Percentiles rank a stretch among this genome's conserved stretches.
These are phyloP conservation scores for Gymnorhina tibicen DNA, from an alignment of 2,113 vertebrate species.

Conservation along the genomic window DNA sequence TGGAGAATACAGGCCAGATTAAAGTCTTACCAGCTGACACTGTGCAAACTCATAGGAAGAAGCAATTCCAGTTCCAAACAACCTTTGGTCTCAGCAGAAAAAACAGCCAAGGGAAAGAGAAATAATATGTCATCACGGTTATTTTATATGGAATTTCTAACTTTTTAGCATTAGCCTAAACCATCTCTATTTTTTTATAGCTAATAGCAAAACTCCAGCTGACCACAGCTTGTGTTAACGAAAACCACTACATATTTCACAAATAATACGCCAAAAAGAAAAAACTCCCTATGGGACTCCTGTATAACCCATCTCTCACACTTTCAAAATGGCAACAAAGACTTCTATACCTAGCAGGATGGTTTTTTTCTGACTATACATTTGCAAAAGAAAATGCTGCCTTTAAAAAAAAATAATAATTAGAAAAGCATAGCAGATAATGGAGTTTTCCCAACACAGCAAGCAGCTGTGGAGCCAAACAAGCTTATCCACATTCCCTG, in stretches of 20 bases:
- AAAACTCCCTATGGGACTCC: not conserved
- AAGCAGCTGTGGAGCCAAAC: not conserved
- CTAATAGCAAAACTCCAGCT: not conserved
- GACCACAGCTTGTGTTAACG: not conserved
- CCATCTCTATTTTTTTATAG: not conserved
- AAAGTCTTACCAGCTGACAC: not conserved
- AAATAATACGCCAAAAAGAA: not conserved
- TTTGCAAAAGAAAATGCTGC: not conserved
- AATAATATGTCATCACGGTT: not conserved
- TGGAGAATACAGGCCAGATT: not conserved
- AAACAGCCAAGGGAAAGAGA: not conserved
- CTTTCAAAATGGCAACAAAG: not conserved
- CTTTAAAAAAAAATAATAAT: not conserved
- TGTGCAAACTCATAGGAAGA: not conserved
- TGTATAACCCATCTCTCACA: not conserved
- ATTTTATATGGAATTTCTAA: not conserved
- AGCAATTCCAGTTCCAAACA: not conserved
- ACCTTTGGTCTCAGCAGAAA: not conserved
- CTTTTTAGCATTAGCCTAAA: not conserved
- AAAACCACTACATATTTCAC: not conserved
- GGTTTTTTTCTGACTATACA: not conserved
- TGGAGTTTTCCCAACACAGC: not conserved
- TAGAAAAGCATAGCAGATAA: not conserved
- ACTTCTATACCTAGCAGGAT: not conserved
- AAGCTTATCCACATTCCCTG: conserved; percentile 11